Base-by-base conservation (phyloP, 2,888 invertebrate genomes). In the Creontiades dilutus region DNA sequence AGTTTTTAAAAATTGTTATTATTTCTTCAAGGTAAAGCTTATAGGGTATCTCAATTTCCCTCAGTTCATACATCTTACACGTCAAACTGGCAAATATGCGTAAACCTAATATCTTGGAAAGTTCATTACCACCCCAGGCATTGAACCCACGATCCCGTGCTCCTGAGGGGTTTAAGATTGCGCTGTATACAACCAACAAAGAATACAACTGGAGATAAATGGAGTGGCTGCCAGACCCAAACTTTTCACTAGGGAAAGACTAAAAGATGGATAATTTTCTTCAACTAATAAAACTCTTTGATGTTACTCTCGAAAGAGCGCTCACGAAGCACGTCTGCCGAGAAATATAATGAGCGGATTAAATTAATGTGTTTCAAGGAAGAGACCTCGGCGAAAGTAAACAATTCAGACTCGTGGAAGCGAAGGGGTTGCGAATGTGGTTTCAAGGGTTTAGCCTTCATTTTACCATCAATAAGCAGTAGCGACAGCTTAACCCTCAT, bases 271-370 rank as follows among this genome's bases (percentile, higher is more conserved):
- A 68, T 23, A 68, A 23, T 68, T 23, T 68, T 23, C 23, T 23
- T 68, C 23, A 23, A 23, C 68, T 68, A 5, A 68, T 23, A 68
- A 68, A 68, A 68, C 68, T 7, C 23, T 23, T 68, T 5, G 12
- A 68, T 23, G 23, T 68, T 68, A 68, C 23, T 23, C 27, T 23
- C 13, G 11, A 14, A 12, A 52, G 52, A 16, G 14, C 68, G 68
- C 68, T 68, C 68, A 12, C 19, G 27, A 2, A 14, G 19, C 23
- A 68, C 68, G 23, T 68, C 23, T 19, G 68, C 27, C 68, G 23
- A 68, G 19, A 23, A 68, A 68, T 68, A 68, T 68, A 23, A 68
- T 68, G 68, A 23, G 68, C 68, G 68, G 68, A 68, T 68, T 68
- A 68, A 68, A 68, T 68, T 68, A 68, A 68, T 68, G 68, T 23